These are phyloP conservation scores for Meghimatium bilineatum DNA, from an alignment of 2,888 invertebrate genomes.

Conservation along the genomic window DNA sequence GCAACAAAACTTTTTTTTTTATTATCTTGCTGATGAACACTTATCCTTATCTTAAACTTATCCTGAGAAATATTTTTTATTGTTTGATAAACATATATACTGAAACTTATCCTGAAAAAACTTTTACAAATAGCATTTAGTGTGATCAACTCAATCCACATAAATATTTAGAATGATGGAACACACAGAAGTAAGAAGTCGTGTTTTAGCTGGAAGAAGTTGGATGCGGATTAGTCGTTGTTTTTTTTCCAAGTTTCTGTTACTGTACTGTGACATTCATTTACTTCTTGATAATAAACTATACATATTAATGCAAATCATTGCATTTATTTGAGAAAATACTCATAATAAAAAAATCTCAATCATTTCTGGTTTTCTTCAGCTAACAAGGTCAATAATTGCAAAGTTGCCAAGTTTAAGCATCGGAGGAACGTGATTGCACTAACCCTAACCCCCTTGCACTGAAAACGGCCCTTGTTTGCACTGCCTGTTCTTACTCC, in stretches of 20 bases:
- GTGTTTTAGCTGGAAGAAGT: not conserved
- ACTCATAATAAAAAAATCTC: slow-evolving; percentile 6
- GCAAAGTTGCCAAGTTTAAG: slow-evolving; percentile 74
- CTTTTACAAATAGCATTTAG: not conserved
- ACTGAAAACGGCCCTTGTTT: slow-evolving; percentile 41
- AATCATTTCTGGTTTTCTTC: slow-evolving; percentile 52
- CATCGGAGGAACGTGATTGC: slow-evolving; percentile 68
- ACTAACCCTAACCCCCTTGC: slow-evolving; percentile 38
- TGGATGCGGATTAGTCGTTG: not conserved
- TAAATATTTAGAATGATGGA: not conserved
- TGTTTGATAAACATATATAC: no score
- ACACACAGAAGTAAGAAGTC: not conserved
- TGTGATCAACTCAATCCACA: not conserved
- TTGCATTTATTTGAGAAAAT: slow-evolving; percentile 25
- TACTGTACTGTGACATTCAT: not conserved
- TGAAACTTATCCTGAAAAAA: slow-evolving; percentile 7
- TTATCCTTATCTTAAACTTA: not conserved
- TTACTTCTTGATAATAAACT: not conserved
- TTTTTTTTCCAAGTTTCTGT: not conserved
- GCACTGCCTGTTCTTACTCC: slow-evolving; percentile 33
- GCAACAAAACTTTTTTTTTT: not conserved
- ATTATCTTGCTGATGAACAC: not conserved
- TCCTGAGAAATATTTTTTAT: not conserved
- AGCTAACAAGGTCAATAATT: slow-evolving; percentile 72
- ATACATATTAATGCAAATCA: not conserved